Conservation (phyloP, 2,888 invertebrate species). For the Bhutanitis thaidina region DNA sequence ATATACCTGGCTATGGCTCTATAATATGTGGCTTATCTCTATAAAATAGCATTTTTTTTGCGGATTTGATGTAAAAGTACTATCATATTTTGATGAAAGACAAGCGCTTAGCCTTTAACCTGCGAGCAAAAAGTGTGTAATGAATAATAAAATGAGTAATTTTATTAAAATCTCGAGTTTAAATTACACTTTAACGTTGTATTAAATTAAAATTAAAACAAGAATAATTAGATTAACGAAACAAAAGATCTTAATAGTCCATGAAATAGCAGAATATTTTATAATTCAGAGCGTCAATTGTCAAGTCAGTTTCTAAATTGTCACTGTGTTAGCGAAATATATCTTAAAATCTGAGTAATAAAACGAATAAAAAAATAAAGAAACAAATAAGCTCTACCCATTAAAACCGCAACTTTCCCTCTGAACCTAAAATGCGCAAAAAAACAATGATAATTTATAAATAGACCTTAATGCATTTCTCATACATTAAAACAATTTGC, state of each 20-base stretch:
- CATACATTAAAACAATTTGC: no score
- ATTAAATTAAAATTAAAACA: neutral
- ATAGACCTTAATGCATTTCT: no score
- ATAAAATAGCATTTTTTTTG: no score
- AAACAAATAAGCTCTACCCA: neutral
- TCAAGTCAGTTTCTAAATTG: neutral
- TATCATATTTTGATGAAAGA: no score
- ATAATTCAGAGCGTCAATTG: constrained; percentile 7
- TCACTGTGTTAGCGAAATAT: constrained; percentile 9
- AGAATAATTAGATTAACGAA: neutral
- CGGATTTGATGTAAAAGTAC: no score
- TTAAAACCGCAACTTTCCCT: neutral
- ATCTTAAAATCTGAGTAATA: constrained; percentile 5
- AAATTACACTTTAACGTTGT: no score
- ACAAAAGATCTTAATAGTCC: constrained; percentile 4
- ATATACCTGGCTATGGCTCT: no score
- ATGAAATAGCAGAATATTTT: constrained; percentile 3
- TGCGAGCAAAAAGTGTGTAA: no score
- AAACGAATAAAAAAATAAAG: constrained; percentile 8
- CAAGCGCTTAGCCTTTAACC: no score
- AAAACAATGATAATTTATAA: constrained; percentile 2
- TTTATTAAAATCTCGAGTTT: no score
- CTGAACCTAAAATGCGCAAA: neutral
- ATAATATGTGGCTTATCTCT: no score
- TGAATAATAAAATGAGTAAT: no score